Conservation (phyloP, 2,888 invertebrate genomes). For the Nineta flava region DNA sequence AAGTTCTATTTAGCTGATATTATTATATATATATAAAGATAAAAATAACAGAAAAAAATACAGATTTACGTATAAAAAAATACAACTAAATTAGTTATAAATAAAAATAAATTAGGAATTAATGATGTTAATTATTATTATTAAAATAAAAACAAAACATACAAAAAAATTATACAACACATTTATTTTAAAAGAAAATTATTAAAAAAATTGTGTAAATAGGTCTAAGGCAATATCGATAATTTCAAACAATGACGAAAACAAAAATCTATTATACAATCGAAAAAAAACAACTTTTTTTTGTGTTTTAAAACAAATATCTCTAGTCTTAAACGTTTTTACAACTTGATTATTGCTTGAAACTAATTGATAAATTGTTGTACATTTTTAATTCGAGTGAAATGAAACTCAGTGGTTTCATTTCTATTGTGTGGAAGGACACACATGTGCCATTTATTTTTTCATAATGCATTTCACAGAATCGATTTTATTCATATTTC, state of each 20-base stretch:
- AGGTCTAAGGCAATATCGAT: conserved; percentile 7
- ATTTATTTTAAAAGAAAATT: conserved; percentile 4
- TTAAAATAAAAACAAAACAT: conserved; percentile 2
- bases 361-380: neutral
- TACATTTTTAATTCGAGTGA: neutral
- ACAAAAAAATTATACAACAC: conserved; percentile 1
- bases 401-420: too few relatives aligned
- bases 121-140: conserved; percentile 4
- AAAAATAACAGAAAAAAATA: conserved; percentile 5
- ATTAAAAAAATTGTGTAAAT: conserved; percentile 4
- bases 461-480: too few relatives aligned
- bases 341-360: conserved; percentile 1
- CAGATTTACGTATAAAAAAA: conserved; percentile 6
- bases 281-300: neutral
- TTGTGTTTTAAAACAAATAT: conserved; percentile 1
- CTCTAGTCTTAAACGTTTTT: conserved; percentile 2
- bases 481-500: too few relatives aligned
- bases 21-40: conserved; percentile 1
- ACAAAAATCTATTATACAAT: neutral
- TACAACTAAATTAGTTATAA: conserved; percentile 4
- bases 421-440: too few relatives aligned
- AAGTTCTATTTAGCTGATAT: conserved; percentile 8
- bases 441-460: too few relatives aligned
- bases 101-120: conserved; percentile 6
- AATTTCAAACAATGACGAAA: neutral